phyloP scores from a whole-genome alignment of 2,797 vertebrate genomes.

The Delichon dasypus region DNA sequence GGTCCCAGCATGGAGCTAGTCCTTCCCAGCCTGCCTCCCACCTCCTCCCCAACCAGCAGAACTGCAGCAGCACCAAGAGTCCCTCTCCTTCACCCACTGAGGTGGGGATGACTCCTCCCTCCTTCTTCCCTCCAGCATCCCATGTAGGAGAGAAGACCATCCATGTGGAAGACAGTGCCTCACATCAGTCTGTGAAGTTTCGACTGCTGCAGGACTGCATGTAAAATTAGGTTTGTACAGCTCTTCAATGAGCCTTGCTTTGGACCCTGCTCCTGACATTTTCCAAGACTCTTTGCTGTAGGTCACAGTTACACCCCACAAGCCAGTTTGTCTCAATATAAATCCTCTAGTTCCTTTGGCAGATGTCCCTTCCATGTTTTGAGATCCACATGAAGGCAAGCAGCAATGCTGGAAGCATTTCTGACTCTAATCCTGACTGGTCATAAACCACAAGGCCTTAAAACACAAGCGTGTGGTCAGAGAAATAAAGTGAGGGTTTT shows the following conservation, averaged over 20 bases:
- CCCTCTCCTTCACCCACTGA: neutral
- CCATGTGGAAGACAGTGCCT: neutral
- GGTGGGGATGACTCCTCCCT: neutral
- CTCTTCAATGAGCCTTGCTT: neutral
- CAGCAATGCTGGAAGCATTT: neutral
- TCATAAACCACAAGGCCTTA: neutral
- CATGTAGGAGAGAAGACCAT: neutral
- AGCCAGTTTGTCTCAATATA: neutral
- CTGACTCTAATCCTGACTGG: neutral
- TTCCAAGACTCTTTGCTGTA: neutral
- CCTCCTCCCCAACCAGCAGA: accelerated
- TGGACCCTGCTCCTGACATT: neutral
- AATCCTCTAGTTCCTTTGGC: neutral
- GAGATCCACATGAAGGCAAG: neutral
- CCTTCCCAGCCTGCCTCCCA: neutral
- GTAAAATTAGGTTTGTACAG: neutral
- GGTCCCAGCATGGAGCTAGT: neutral
- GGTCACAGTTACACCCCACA: neutral
- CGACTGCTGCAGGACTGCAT: neutral
- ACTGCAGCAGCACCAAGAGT: accelerated
- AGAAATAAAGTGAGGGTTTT: neutral
- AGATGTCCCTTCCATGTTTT: neutral
- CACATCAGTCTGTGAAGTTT: neutral
- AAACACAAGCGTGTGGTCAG: neutral
- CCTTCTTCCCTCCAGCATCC: neutral